Percentiles rank a stretch among this genome's conserved stretches.
These are phyloP conservation scores for Gerris buenoi DNA, from an alignment of 1,140 invertebrate species.

Conservation along the genomic window DNA sequence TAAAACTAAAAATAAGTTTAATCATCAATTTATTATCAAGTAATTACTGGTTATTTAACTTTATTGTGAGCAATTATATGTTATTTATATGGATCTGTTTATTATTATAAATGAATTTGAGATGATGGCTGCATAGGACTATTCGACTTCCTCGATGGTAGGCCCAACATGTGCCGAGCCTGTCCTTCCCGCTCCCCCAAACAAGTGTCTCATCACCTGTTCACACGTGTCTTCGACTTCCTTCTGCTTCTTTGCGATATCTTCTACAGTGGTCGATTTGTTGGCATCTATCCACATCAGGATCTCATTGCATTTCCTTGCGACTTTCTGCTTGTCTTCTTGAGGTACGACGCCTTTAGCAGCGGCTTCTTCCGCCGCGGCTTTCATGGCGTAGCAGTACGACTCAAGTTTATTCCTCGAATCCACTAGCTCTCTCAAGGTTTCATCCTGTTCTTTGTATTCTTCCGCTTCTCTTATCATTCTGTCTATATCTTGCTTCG, in stretches of 20 bases:
- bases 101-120: too few relatives aligned
- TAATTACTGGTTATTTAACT: too few relatives aligned
- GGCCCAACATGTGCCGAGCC: conserved; percentile 27
- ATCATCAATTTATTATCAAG: too few relatives aligned
- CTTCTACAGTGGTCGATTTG: conserved; percentile 79
- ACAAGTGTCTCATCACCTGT: conserved; percentile 71
- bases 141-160: conserved; percentile 27
- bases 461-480: conserved; percentile 96
- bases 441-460: conserved; percentile 80
- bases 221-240: conserved; percentile 69
- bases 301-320: conserved; percentile 74
- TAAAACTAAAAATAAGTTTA: too few relatives aligned
- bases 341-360: conserved; percentile 80
- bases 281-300: conserved; percentile 91
- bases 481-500: conserved; percentile 90
- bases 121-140: too few relatives aligned
- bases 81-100: too few relatives aligned
- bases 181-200: conserved; percentile 54
- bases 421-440: conserved; percentile 68
- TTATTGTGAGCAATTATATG: too few relatives aligned
- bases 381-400: conserved; percentile 96
- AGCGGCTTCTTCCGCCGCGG: conserved; percentile 75
- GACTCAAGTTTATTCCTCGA: conserved; percentile 85
- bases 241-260: conserved; percentile 86
- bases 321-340: conserved; percentile 66